These are phyloP conservation scores for Conchocele bisecta DNA, from an alignment of 2,888 invertebrate genomes.

Conservation along the genomic window DNA sequence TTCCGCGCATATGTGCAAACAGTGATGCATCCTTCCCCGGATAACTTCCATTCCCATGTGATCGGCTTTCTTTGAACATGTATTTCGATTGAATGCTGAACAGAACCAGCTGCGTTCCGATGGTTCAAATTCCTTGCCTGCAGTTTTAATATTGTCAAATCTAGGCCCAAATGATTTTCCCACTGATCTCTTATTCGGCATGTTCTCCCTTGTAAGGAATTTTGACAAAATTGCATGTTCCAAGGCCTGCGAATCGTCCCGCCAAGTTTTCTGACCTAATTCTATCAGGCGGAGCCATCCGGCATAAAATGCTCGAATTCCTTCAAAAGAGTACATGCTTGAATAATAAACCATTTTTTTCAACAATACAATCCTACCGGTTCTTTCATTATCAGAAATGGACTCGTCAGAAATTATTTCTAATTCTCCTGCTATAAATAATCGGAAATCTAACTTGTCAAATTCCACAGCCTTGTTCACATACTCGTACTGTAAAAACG, in stretches of 20 bases:
- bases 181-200: too few relatives aligned
- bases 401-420: not conserved
- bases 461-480: not conserved
- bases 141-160: not conserved
- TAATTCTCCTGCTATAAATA: constrained; percentile 1
- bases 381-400: not conserved
- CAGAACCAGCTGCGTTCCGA: not conserved
- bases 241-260: not conserved
- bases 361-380: not conserved
- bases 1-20: constrained; percentile 13
- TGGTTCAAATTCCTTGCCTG: not conserved
- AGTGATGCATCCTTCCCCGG: not conserved
- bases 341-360: constrained; percentile 1
- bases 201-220: not conserved
- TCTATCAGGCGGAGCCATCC: not conserved
- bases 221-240: not conserved
- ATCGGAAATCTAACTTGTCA: not conserved
- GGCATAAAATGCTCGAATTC: not conserved
- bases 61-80: not conserved
- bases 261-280: not conserved
- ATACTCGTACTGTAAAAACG: constrained; percentile 1
- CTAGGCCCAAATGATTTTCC: too few relatives aligned
- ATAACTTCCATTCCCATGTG: not conserved
- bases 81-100: not conserved
- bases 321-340: not conserved